A percentile compares a stretch with the other conserved stretches of the same genome.
Conservation (phyloP, 2,113 vertebrate genomes). For the Ceyx margarethae region DNA sequence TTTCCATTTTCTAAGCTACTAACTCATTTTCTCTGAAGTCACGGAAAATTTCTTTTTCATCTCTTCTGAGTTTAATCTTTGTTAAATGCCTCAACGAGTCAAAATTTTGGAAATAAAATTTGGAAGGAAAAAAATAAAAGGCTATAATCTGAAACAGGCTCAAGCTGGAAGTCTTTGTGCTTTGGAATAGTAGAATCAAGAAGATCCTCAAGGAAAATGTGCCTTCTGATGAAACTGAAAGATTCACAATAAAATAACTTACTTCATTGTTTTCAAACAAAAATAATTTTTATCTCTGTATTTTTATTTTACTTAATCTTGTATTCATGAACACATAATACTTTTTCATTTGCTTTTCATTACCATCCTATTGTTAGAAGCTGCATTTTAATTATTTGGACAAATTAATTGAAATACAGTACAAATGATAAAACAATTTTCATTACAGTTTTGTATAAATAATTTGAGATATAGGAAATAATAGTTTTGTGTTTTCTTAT, state of each 20-base stretch:
- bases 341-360: slow-evolving; percentile 13
- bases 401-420: not conserved
- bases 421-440: not conserved
- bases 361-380: not conserved
- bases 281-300: not conserved
- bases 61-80: not conserved
- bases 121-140: not conserved
- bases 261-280: not conserved
- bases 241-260: not conserved
- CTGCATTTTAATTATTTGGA: not conserved
- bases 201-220: not conserved
- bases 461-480: not conserved
- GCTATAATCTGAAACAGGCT: not conserved
- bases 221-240: not conserved
- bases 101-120: not conserved
- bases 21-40: not conserved
- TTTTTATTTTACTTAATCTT: not conserved
- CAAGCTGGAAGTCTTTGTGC: not conserved
- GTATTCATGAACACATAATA: not conserved
- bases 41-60: not conserved
- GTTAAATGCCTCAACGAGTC: not conserved
- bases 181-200: not conserved
- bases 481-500: not conserved
- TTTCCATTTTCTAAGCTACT: not conserved
- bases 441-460: not conserved